Conservation (phyloP, 2,113 vertebrate genomes). For the Taxidea taxus region DNA sequence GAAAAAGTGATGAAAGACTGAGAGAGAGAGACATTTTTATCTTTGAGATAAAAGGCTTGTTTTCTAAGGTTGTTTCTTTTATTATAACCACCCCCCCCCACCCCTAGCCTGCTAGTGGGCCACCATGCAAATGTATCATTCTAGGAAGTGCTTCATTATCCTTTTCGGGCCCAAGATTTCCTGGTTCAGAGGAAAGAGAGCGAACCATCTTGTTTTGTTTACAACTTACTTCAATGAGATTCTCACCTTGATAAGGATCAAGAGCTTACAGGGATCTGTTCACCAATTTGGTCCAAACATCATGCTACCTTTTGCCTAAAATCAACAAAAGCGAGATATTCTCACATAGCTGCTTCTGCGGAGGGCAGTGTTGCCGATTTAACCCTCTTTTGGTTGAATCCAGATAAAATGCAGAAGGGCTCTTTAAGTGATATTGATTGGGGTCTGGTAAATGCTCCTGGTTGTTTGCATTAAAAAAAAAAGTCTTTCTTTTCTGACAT, state of each 20-base stretch:
- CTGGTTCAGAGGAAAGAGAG: conserved; percentile 7
- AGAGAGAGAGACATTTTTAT: conserved; percentile 47
- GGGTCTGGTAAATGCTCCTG: neutral
- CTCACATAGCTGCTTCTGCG: neutral
- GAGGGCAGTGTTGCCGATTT: neutral
- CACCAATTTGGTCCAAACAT: neutral
- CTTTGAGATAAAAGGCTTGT: conserved; percentile 54
- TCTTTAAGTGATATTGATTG: neutral
- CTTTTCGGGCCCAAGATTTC: conserved; percentile 13
- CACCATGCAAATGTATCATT: conserved; percentile 28
- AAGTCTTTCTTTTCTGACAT: neutral
- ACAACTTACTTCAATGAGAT: neutral
- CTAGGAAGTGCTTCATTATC: neutral
- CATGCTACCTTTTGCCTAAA: neutral
- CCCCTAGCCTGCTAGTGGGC: neutral
- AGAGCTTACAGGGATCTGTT: neutral
- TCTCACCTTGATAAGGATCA: conserved; percentile 13
- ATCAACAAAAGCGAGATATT: neutral
- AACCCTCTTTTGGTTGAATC: neutral
- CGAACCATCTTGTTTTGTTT: neutral
- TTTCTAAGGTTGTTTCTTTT: conserved; percentile 66
- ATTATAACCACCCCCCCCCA: conserved; percentile 19
- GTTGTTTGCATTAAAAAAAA: neutral
- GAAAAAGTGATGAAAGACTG: conserved; percentile 61
- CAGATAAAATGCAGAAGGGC: neutral